A percentile compares a stretch with the other conserved stretches of the same genome.
phyloP scores from a whole-genome alignment of 1,140 invertebrate species.

The Eupristina koningsbergeri region DNA sequence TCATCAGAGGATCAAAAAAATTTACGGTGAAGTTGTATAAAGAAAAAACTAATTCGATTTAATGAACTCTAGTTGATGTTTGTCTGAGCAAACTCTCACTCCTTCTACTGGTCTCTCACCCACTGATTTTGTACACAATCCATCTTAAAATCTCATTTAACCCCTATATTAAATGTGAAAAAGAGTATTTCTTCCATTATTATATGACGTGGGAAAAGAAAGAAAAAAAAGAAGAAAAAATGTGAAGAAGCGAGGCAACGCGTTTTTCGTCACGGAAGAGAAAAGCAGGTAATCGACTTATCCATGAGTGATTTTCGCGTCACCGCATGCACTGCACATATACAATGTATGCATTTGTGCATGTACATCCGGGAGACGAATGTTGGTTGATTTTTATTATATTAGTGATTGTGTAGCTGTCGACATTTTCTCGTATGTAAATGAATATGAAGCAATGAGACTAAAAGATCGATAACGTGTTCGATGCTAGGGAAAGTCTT shows the following conservation, averaged over 20 bases:
- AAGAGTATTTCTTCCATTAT: neutral
- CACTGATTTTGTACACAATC: neutral
- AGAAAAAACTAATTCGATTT: neutral
- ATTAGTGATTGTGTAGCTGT: neutral
- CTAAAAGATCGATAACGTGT: too few relatives aligned
- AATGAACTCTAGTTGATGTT: neutral
- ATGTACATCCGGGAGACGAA: neutral
- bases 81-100: neutral
- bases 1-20: neutral
- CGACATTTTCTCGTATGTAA: neutral
- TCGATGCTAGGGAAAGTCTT: too few relatives aligned
- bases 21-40: neutral
- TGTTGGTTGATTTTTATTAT: neutral
- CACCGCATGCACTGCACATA: neutral
- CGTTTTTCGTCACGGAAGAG: slow-evolving; percentile 13
- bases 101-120: neutral
- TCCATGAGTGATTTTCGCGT: neutral
- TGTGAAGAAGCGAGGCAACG: neutral
- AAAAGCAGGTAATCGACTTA: slow-evolving; percentile 6
- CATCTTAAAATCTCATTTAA: neutral
- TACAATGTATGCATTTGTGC: neutral
- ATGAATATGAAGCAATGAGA: neutral
- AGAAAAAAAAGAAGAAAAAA: neutral
- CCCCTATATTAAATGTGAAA: neutral
- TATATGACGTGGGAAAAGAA: neutral